Conservation (phyloP, 2,888 invertebrate species). For the Drosophila prostipennis region DNA sequence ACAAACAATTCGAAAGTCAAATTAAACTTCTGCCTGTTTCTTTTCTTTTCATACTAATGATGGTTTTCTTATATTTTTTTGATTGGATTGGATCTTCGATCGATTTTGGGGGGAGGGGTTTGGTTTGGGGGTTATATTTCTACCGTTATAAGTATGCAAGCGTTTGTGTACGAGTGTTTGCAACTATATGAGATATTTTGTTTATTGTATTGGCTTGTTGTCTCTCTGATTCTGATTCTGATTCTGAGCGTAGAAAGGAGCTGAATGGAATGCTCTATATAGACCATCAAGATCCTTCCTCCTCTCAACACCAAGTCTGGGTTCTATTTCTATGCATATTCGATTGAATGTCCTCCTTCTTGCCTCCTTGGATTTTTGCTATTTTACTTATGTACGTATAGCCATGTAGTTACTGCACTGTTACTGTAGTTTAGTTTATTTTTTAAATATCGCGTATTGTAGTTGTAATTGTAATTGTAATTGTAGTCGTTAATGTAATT, state of each 20-base stretch:
- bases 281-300: background rate
- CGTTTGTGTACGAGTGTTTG: constrained; percentile 32
- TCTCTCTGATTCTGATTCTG: constrained; percentile 3
- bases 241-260: constrained; percentile 12
- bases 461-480: constrained; percentile 18
- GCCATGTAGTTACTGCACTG: constrained; percentile 29
- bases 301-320: constrained; percentile 7
- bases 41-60: constrained; percentile 1
- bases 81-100: constrained; percentile 18
- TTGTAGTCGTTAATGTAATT: constrained; percentile 55
- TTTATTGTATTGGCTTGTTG: constrained; percentile 24
- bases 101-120: constrained; percentile 4
- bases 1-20: constrained; percentile 21
- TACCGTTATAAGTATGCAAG: constrained; percentile 46
- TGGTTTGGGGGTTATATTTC: constrained; percentile 20
- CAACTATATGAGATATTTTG: constrained; percentile 44
- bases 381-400: constrained; percentile 43
- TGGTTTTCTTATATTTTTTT: background rate
- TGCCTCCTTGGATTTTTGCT: constrained; percentile 35
- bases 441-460: constrained; percentile 44
- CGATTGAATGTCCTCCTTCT: constrained; percentile 8
- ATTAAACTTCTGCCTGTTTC: constrained; percentile 13
- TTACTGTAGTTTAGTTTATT: constrained; percentile 46
- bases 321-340: constrained; percentile 36
- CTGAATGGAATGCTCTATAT: background rate